Conservation (phyloP, 2,113 vertebrate species). For the Drymodes brunneopygia region DNA sequence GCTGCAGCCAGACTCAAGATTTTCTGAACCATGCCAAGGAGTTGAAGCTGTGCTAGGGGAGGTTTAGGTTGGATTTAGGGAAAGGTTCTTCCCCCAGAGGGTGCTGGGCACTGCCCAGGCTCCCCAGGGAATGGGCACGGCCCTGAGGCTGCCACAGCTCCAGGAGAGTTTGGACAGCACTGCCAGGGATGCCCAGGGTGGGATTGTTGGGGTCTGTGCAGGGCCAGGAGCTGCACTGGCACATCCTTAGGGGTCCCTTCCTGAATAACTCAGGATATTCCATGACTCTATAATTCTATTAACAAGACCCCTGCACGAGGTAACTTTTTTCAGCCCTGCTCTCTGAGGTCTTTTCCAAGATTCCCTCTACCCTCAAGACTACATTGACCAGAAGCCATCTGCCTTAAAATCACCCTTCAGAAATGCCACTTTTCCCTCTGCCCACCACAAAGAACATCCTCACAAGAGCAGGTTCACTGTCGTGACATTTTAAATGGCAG, state of each 20-base stretch:
- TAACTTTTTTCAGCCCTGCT: background rate
- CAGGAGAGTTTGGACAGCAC: accelerated
- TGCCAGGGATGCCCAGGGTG: background rate
- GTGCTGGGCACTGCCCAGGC: background rate
- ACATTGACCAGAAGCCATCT: background rate
- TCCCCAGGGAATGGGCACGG: background rate
- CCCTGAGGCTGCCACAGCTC: background rate
- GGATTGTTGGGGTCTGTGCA: background rate
- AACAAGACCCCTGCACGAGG: background rate
- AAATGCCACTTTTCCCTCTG: background rate
- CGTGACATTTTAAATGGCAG: background rate
- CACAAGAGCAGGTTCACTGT: background rate
- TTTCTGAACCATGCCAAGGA: background rate
- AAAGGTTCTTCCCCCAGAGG: background rate
- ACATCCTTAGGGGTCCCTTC: too few relatives aligned
- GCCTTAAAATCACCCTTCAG: background rate
- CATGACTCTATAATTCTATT: background rate
- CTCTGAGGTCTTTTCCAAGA: background rate
- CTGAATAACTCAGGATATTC: background rate
- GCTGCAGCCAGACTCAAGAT: background rate
- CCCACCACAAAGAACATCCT: background rate
- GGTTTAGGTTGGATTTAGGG: accelerated
- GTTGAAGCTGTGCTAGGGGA: accelerated
- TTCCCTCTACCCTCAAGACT: background rate
- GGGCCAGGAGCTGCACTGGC: background rate